Conservation (phyloP, 2,888 invertebrate species). For the Epinotia nisella region DNA sequence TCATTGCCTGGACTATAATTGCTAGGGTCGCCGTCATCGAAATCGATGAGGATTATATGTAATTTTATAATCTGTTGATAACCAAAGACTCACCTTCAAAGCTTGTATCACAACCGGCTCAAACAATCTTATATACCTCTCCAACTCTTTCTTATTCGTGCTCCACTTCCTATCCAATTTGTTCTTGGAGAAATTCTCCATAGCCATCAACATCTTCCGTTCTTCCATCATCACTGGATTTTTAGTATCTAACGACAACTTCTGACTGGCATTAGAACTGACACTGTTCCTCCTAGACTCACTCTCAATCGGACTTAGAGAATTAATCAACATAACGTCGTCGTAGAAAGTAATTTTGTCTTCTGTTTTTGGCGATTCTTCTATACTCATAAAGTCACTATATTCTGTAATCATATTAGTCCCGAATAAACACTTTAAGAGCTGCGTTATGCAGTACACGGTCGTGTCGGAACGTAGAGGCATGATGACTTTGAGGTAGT, state of each 20-base stretch:
- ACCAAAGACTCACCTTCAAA: slow-evolving; percentile 86
- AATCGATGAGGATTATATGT: too few species aligned
- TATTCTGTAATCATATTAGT: slow-evolving; percentile 87
- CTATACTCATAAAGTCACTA: slow-evolving; percentile 70
- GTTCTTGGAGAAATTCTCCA: slow-evolving; percentile 79
- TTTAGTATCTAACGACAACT: slow-evolving; percentile 64
- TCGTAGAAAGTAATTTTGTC: slow-evolving; percentile 60
- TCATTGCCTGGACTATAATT: too few species aligned
- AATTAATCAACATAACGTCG: slow-evolving; percentile 69
- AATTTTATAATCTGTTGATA: slow-evolving; percentile 6
- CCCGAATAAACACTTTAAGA: slow-evolving; percentile 90
- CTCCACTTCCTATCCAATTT: slow-evolving; percentile 79
- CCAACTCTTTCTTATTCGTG: slow-evolving; percentile 81
- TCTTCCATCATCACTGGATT: slow-evolving; percentile 72
- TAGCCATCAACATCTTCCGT: slow-evolving; percentile 68
- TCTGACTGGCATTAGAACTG: slow-evolving; percentile 70
- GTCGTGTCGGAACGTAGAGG: slow-evolving; percentile 88
- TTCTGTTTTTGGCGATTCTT: slow-evolving; percentile 51
- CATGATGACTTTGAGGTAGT: slow-evolving; percentile 89
- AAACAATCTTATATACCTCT: slow-evolving; percentile 95
- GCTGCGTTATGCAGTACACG: slow-evolving; percentile 90
- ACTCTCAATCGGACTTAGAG: slow-evolving; percentile 51
- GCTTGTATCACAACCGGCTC: slow-evolving; percentile 98
- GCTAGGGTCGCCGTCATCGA: too few species aligned
- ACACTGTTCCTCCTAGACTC: slow-evolving; percentile 66